Conservation (phyloP, 2,797 vertebrate species). For the Rhinichthys osculus region DNA sequence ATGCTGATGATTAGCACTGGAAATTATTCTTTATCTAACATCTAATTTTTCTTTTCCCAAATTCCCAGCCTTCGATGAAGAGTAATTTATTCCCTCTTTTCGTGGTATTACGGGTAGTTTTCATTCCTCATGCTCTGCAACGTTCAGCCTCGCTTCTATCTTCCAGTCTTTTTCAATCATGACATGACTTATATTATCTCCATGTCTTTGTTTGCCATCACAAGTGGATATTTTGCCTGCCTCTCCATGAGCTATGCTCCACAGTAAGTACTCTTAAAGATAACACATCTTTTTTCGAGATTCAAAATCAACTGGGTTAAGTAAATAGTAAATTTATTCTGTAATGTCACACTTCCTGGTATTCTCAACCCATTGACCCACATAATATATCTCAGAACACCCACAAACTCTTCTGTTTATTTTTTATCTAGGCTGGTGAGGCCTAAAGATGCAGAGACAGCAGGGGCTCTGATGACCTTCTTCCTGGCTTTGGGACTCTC, state of each 20-base stretch:
- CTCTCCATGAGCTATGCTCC: constrained; percentile 95
- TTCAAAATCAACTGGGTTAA: neutral
- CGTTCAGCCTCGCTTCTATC: constrained; percentile 72
- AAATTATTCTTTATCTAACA: neutral
- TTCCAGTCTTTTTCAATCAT: constrained; percentile 82
- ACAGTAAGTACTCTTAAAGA: constrained; percentile 80
- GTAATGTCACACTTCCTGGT: neutral
- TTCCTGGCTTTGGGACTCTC: constrained; percentile 88
- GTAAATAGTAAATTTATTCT: neutral
- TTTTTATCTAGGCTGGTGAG: constrained; percentile 79
- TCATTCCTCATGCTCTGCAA: constrained; percentile 94
- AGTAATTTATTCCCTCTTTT: constrained; percentile 48
- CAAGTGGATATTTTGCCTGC: constrained; percentile 92
- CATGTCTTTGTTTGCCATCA: constrained; percentile 88
- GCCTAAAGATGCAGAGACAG: constrained; percentile 83
- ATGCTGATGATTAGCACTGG: neutral
- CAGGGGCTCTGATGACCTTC: constrained; percentile 91
- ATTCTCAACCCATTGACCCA: neutral
- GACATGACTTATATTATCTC: constrained; percentile 86
- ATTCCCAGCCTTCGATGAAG: constrained; percentile 48
- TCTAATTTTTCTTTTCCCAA: neutral
- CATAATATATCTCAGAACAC: neutral
- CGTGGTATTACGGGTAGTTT: constrained; percentile 79
- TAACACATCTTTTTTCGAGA: neutral
- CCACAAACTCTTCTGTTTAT: neutral